Conservation (phyloP, 2,888 invertebrate genomes). For the Eupithecia pulchellata region DNA sequence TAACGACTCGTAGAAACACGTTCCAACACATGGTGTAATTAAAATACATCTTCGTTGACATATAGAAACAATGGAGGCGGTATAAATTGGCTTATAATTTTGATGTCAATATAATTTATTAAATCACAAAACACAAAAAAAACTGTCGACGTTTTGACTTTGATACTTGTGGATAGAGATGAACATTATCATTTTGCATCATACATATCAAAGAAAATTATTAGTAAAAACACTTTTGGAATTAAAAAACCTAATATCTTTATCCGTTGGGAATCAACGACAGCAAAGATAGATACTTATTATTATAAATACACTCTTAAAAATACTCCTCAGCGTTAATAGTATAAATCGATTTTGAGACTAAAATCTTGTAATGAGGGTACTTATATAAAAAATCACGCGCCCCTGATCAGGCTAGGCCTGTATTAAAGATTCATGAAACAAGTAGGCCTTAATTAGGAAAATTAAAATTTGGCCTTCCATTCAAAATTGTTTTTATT, state of each 20-base stretch:
- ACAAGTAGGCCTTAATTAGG: conserved; percentile 35
- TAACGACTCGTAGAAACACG: conserved; percentile 25
- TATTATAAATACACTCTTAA: background rate
- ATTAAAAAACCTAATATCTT: background rate
- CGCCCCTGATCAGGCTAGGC: conserved; percentile 25
- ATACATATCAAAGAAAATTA: no score
- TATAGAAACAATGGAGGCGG: background rate
- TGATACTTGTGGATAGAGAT: background rate
- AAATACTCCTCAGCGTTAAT: background rate
- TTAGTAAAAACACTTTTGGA: no score
- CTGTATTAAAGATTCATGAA: conserved; percentile 34
- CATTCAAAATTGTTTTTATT: conserved; percentile 23
- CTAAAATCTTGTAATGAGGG: conserved; percentile 23
- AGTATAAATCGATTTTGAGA: conserved; percentile 21
- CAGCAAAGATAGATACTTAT: background rate
- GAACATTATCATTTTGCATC: background rate
- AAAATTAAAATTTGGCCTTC: conserved; percentile 36
- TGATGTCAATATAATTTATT: background rate
- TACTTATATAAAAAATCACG: conserved; percentile 32
- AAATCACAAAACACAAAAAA: background rate
- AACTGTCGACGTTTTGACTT: background rate
- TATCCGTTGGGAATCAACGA: background rate
- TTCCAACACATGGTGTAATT: conserved; percentile 15
- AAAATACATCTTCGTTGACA: background rate
- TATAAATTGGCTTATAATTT: background rate